Base-by-base conservation (phyloP, 2,113 vertebrate genomes). In the Epinephelus lanceolatus region DNA sequence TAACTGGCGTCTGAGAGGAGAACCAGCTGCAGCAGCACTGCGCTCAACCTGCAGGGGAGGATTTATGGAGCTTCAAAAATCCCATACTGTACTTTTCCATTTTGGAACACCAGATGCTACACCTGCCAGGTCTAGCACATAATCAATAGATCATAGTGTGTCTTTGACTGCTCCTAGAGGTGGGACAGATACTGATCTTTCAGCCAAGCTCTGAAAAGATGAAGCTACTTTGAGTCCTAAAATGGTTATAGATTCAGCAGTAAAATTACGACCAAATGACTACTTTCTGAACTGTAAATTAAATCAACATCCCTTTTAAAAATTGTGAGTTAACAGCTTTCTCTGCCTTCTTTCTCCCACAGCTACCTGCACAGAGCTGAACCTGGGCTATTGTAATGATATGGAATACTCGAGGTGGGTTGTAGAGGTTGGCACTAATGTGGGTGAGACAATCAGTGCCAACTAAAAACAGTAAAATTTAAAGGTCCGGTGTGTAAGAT, bases 371-470 rank as follows among this genome's bases (percentile, higher is more conserved):
- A 94, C 95, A 85, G 96, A 96, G 71, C 94, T 98, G 74, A 88
- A 93, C 82, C 94, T 99, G 84, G 93, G 95, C 63, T 97, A 97
- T 88, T 99, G 98, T 60, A 92, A 94, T 8, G 97, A 98, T 6
- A 73, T 95, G 55, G 88, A 96, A 52, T 99, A 99, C 70, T 87
- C 92, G 0, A 92, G 91, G 94, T 95, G 78, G 71, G 94, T 89
- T 12, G 2, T 6, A n/a, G 61, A 72, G 27, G 19, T 62, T 68
- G 52, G n/a, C 75, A 30, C 17, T 42, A 6, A 66, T 52, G 57
- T 42, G 40, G 55, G 12, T 0, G 3, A 73, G 21, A 0, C 18
- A 14, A 55, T 23, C 11, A 52, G 25, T 25, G 5, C 45, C 61
- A 17, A 10, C 17, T 49, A 2, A 61, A 83, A 49, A 15, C 52